Evolutionary conservation across 2,113 vertebrate species (phyloP), one percentile per base, ranked within the genome.

Genomic region (Spheniscus mendiculus): DNA sequence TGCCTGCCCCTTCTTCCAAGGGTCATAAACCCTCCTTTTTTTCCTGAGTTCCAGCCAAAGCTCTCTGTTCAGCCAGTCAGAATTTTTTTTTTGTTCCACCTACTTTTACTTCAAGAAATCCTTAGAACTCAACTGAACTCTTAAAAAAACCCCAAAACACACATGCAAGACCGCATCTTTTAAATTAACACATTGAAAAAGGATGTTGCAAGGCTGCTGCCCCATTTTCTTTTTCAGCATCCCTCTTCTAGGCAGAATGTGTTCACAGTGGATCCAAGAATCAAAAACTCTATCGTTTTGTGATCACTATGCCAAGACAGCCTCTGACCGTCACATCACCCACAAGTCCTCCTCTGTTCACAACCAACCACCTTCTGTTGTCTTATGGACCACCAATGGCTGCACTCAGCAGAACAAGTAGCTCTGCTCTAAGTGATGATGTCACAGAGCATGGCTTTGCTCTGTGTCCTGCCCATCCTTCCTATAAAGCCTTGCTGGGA

Each of bases 21-120:
- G 42, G 42, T 42, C 42, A 42, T 42, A 42, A 42, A 42, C 42
- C 6, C 42, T 42, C 15, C 42, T 42, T 42, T 42, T 42, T 42
- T 42, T 42, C 42, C 42, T 42, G 42, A 6, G 42, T 42, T 42
- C 42, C 42, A 42, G 42, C 42, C 42, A 42, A 42, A 42, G 42
- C 42, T 42, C 42, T 42, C 42, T 42, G 42, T 42, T 42, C 42
- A 42, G 42, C 42, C 42, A 42, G 42, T 78, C 63, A 78, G 47
- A 94, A 78, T 29, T 77, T 93, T 62, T 77, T 92, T 62, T 91
- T 96, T 83, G 77, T 42, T 94, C 62, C n/a, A 93, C 34, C 47
- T 80, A 84, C 61, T 92, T 96, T 45, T 82, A 89, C 49, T 52
- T 93, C 76, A 70, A 91, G 36, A 95, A 89, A 80, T 77, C 83